Evolutionary conservation across 2,113 vertebrate genomes (phyloP), one percentile per base, ranked within the genome.

Genomic region (Neolamprologus tretocephalus): DNA sequence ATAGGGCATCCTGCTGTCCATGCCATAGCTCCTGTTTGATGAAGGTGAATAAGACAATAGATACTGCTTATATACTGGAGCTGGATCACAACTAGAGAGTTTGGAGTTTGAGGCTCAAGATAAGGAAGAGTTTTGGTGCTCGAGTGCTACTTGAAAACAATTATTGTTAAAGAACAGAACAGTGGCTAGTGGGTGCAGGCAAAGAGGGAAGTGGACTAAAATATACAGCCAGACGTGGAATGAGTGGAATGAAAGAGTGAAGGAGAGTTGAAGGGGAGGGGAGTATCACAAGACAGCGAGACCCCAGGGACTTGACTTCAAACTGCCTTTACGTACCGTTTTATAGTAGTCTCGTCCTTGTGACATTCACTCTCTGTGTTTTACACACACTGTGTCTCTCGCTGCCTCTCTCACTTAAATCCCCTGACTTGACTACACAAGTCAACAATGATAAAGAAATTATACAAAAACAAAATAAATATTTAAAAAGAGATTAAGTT

Each of bases 271-370:
- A 78, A 51, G 87, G 90, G 80, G 85, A 90, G 54, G 71, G 51
- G 49, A 86, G 35, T 45, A 87, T 84, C 14, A 86, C 40, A 28
- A 55, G 81, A 85, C 87, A 83, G 63, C 2, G 8, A 88, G 45
- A 51, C 53, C 14, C 82, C 68, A 12, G 89, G 57, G 82, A 68
- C 61, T 10, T 35, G 6, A 40, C 55, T 90, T 90, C 49, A 87
- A 81, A 91, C 79, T 88, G 88, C 85, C 68, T 89, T 93, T 83
- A 89, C 85, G 55, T 42, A 8, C 78, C 7, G 81, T 91, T 94
- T 93, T 88, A 92, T 85, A 66, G 84, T 8, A 63, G 80, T 73
- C 54, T 80, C 68, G 47, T 68, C 23, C 2, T 33, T 45, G 63
- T 89, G 68, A 58, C 19, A 5, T 51, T 80, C 82, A 54, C 37